These are phyloP conservation scores for Rhopilema esculentum DNA, from an alignment of 30 jellyfish, hydroid and myxozoan genomes.

Conservation along the genomic window DNA sequence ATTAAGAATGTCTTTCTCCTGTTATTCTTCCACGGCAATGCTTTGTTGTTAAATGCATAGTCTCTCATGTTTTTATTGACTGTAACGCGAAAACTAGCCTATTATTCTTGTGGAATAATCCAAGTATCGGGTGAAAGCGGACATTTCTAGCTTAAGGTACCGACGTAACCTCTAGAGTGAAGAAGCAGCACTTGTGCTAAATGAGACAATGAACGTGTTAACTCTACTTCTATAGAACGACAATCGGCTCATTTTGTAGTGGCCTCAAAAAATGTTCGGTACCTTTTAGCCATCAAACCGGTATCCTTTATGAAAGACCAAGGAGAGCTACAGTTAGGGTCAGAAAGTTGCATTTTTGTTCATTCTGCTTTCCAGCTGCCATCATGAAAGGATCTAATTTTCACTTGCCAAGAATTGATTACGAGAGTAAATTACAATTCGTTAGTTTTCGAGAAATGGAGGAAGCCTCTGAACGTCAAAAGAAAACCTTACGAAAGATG, in stretches of 20 bases:
- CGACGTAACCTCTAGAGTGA: neutral
- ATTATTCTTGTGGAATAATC: neutral
- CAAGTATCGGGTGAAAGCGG: neutral
- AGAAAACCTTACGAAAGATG: conserved; percentile 10
- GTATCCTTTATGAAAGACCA: no score
- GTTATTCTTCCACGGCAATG: no score
- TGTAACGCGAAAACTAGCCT: neutral
- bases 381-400: neutral
- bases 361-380: no score
- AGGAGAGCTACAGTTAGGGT: no score
- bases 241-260: no score
- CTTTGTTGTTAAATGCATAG: no score
- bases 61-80: neutral
- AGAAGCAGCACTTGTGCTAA: neutral
- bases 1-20: no score
- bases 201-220: neutral
- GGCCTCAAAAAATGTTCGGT: no score
- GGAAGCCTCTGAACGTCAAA: conserved; percentile 19
- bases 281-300: no score
- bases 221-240: neutral
- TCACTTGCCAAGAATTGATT: neutral
- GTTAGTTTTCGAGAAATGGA: conserved; percentile 1
- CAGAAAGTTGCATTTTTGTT: neutral
- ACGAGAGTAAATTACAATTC: neutral
- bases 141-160: neutral